phyloP scores from a whole-genome alignment of 2,113 vertebrate species.

The Solea senegalensis region DNA sequence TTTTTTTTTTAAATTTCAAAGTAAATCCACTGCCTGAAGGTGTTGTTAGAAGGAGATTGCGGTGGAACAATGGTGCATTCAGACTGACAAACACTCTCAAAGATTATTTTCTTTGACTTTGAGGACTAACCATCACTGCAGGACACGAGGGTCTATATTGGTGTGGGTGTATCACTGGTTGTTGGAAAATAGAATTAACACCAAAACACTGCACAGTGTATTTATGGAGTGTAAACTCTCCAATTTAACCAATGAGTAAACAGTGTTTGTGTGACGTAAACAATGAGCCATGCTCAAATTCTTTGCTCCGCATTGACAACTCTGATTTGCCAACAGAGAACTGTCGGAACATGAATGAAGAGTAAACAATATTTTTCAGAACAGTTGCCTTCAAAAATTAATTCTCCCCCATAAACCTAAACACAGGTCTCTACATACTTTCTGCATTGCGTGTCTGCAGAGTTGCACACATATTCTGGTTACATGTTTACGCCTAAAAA shows the following conservation, averaged over 20 bases:
- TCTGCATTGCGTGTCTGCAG: too few species aligned
- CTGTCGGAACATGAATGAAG: too few species aligned
- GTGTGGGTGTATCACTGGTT: not conserved
- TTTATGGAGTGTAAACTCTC: not conserved
- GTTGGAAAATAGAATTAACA: not conserved
- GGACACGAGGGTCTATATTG: not conserved
- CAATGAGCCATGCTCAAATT: too few species aligned
- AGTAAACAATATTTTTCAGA: too few species aligned
- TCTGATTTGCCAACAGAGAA: too few species aligned
- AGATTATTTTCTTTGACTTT: not conserved
- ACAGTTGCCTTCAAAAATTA: not conserved
- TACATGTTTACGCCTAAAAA: too few species aligned
- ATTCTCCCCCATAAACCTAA: not conserved
- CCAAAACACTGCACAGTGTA: not conserved
- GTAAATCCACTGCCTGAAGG: too few species aligned
- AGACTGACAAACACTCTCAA: slow-evolving; percentile 1
- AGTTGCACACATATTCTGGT: too few species aligned
- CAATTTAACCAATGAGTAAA: too few species aligned
- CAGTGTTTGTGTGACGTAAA: too few species aligned
- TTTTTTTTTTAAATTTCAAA: not conserved
- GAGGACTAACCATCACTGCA: not conserved
- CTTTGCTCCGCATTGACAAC: too few species aligned
- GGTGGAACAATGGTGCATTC: not conserved
- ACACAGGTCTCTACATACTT: not conserved
- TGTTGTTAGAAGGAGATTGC: not conserved